phyloP scores from a whole-genome alignment of 1,140 invertebrate genomes.

The Cylas formicarius region DNA sequence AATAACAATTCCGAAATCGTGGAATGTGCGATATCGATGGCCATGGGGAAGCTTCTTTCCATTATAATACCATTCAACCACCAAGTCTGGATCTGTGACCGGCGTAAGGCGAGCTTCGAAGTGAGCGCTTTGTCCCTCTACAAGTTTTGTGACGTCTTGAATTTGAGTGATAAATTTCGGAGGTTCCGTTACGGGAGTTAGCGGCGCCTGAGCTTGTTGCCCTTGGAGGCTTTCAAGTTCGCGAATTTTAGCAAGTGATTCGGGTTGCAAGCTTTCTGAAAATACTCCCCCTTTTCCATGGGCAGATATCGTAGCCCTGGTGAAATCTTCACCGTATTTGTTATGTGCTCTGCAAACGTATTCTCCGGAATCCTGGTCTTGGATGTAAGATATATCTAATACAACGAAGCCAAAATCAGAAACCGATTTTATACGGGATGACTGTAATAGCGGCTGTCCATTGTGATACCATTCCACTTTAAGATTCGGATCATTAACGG shows the following conservation, averaged over 20 bases:
- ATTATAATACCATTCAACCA: constrained; percentile 93
- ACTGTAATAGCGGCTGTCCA: constrained; percentile 76
- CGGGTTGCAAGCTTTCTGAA: constrained; percentile 88
- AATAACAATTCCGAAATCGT: constrained; percentile 95
- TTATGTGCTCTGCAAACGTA: constrained; percentile 85
- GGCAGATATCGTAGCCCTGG: constrained; percentile 73
- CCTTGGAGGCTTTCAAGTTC: constrained; percentile 73
- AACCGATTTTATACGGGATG: constrained; percentile 86
- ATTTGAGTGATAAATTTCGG: constrained; percentile 89
- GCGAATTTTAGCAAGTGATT: constrained; percentile 82
- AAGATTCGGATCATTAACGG: constrained; percentile 88
- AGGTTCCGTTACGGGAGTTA: constrained; percentile 66
- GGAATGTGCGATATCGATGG: constrained; percentile 91
- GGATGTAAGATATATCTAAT: constrained; percentile 89
- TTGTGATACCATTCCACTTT: constrained; percentile 96
- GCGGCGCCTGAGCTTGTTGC: constrained; percentile 52
- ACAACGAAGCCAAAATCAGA: constrained; percentile 95
- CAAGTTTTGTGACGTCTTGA: constrained; percentile 67
- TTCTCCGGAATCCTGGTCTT: constrained; percentile 88
- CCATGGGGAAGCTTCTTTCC: constrained; percentile 86
- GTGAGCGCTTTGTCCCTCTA: constrained; percentile 90
- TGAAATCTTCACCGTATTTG: constrained; percentile 85
- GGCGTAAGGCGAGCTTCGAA: constrained; percentile 88
- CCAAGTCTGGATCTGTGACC: constrained; percentile 84
- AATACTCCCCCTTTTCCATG: constrained; percentile 84